A percentile compares a stretch with the other conserved stretches of the same genome.
Evolutionary conservation across 2,888 invertebrate genomes (phyloP).

Genomic region (Agonum fuliginosum): DNA sequence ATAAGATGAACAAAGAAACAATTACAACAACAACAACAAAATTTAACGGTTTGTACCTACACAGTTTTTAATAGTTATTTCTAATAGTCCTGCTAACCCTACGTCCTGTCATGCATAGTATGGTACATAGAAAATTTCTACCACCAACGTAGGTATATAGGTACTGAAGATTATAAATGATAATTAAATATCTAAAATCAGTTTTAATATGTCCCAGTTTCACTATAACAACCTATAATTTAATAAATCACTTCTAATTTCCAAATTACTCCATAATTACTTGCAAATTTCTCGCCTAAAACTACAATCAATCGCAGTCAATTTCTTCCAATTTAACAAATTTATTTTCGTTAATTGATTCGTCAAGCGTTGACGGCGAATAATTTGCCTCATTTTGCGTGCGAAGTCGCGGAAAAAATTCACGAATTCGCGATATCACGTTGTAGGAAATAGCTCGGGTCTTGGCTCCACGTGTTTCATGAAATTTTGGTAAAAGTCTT

Average conservation of each 20-base stretch:
- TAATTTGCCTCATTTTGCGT: slow-evolving; percentile 28
- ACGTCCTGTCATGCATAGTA: too few relatives aligned
- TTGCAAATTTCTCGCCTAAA: neutral
- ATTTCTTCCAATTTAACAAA: slow-evolving; percentile 8
- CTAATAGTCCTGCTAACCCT: too few relatives aligned
- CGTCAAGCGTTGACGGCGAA: slow-evolving; percentile 7
- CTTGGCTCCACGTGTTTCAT: slow-evolving; percentile 38
- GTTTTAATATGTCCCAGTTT: too few relatives aligned
- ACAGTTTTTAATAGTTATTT: too few relatives aligned
- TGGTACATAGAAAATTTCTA: too few relatives aligned
- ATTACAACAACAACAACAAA: too few relatives aligned
- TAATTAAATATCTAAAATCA: too few relatives aligned
- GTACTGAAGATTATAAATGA: too few relatives aligned
- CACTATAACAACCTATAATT: neutral
- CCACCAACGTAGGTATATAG: too few relatives aligned
- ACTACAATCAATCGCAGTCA: slow-evolving; percentile 3
- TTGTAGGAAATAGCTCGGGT: slow-evolving; percentile 10
- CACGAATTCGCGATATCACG: slow-evolving; percentile 35
- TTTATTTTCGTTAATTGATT: slow-evolving; percentile 16
- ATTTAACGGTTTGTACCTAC: too few relatives aligned
- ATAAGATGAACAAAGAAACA: too few relatives aligned
- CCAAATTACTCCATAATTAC: neutral
- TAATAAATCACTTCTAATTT: neutral
- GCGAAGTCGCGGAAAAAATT: slow-evolving; percentile 25
- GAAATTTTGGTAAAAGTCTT: slow-evolving; percentile 54